A percentile compares a stretch with the other conserved stretches of the same genome.
These are phyloP conservation scores for Clitarchus hookeri DNA, from an alignment of 2,888 invertebrate genomes.

Conservation along the genomic window DNA sequence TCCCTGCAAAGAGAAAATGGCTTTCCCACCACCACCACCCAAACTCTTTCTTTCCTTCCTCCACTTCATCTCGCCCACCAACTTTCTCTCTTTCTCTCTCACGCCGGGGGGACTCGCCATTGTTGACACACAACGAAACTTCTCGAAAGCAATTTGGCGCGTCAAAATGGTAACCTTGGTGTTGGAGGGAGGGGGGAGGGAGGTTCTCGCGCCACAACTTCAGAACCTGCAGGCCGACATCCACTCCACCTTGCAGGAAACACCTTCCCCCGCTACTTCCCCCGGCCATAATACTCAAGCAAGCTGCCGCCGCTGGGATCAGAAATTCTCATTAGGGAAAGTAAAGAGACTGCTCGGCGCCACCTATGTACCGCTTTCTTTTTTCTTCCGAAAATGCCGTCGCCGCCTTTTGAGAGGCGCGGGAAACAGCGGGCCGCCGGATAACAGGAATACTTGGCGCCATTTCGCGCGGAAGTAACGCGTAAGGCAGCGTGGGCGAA, in stretches of 20 bases:
- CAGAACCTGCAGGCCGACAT: too few species aligned
- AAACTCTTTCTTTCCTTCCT: background rate
- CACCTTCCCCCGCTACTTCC: background rate
- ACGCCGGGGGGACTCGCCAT: background rate
- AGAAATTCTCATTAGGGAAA: conserved; percentile 14
- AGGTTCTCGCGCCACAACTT: background rate
- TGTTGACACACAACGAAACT: conserved; percentile 9
- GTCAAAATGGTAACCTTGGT: background rate
- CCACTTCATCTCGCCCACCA: background rate
- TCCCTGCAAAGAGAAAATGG: too few species aligned
- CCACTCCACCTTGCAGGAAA: too few species aligned
- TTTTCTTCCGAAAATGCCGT: background rate
- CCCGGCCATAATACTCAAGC: background rate
- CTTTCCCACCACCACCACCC: too few species aligned
- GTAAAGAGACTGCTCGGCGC: background rate
- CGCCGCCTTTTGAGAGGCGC: too few species aligned
- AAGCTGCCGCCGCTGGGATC: background rate
- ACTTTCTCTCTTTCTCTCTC: background rate
- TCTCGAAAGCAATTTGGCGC: background rate
- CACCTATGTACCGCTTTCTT: background rate
- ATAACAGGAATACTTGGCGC: too few species aligned
- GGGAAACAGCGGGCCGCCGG: too few species aligned
- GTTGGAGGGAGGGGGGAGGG: background rate
- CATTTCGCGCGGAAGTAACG: too few species aligned
- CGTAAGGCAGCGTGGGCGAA: too few species aligned